Percentiles rank a stretch among this genome's conserved stretches.
Evolutionary conservation across 2,113 vertebrate genomes (phyloP).

Genomic region (Corydoras sp.): DNA sequence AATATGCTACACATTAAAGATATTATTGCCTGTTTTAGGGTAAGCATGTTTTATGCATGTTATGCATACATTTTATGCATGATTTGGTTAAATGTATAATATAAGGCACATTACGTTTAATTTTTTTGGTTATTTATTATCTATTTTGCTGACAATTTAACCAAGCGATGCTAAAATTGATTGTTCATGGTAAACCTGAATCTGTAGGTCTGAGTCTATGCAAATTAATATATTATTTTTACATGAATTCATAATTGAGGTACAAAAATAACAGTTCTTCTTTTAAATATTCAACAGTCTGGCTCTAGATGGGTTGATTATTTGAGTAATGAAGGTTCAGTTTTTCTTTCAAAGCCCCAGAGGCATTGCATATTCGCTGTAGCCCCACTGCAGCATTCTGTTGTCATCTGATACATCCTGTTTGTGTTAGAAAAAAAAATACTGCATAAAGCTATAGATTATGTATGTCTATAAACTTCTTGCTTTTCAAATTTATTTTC

Average conservation of each 20-base stretch:
- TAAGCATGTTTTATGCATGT: too few relatives aligned
- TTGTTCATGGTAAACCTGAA: too few relatives aligned
- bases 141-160: too few relatives aligned
- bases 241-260: neutral
- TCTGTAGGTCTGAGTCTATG: too few relatives aligned
- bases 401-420: constrained; percentile 22
- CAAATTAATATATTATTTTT: too few relatives aligned
- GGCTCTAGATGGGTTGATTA: constrained; percentile 3
- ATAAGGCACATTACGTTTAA: too few relatives aligned
- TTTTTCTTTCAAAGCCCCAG: neutral
- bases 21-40: too few relatives aligned
- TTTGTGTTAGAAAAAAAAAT: neutral
- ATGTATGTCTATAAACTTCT: neutral
- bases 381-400: constrained; percentile 26
- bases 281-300: constrained; percentile 18
- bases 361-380: constrained; percentile 6
- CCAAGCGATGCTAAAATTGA: too few relatives aligned
- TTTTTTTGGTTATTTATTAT: too few relatives aligned
- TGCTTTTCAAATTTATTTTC: neutral
- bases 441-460: constrained; percentile 3
- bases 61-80: too few relatives aligned
- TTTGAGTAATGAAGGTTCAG: constrained; percentile 1
- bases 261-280: neutral
- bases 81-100: too few relatives aligned
- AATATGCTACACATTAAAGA: too few relatives aligned